A percentile compares a stretch with the other conserved stretches of the same genome.
Conservation (phyloP, 2,113 vertebrate species). For the Sphyrna mokarran region DNA sequence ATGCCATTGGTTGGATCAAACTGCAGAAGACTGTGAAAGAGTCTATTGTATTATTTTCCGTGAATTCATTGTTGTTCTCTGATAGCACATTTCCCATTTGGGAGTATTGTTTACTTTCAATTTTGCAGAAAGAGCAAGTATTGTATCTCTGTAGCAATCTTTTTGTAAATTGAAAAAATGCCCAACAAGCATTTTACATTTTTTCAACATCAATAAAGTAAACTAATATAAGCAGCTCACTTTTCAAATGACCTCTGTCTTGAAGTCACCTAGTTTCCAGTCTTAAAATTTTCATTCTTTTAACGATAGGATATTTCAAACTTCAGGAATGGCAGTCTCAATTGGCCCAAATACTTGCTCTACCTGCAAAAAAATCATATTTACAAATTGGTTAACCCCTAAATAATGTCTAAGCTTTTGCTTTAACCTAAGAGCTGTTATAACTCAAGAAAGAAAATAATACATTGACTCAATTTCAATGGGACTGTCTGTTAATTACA, state of each 20-base stretch:
- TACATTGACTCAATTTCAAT: not conserved
- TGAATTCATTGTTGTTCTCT: slow-evolving; percentile 12
- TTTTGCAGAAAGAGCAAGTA: slow-evolving; percentile 26
- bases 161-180: slow-evolving; percentile 24
- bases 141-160: not conserved
- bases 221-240: slow-evolving; percentile 26
- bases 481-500: not conserved
- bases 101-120: slow-evolving; percentile 5
- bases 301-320: slow-evolving; percentile 28
- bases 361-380: slow-evolving; percentile 34
- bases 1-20: not conserved
- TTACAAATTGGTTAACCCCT: slow-evolving; percentile 33
- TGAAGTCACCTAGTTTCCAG: slow-evolving; percentile 31
- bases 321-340: slow-evolving; percentile 8
- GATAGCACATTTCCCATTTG: slow-evolving; percentile 18
- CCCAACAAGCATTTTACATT: slow-evolving; percentile 14
- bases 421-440: not conserved
- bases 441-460: slow-evolving; percentile 1
- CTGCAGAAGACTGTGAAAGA: slow-evolving; percentile 22
- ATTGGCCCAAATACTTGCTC: slow-evolving; percentile 32
- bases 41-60: not conserved
- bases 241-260: slow-evolving; percentile 30
- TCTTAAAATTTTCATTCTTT: slow-evolving; percentile 19
- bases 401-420: slow-evolving; percentile 29
- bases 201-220: not conserved